Evolutionary conservation across 2,888 invertebrate species (phyloP), one percentile per base, ranked within the genome.

Genomic region (Ochropacha duplaris): DNA sequence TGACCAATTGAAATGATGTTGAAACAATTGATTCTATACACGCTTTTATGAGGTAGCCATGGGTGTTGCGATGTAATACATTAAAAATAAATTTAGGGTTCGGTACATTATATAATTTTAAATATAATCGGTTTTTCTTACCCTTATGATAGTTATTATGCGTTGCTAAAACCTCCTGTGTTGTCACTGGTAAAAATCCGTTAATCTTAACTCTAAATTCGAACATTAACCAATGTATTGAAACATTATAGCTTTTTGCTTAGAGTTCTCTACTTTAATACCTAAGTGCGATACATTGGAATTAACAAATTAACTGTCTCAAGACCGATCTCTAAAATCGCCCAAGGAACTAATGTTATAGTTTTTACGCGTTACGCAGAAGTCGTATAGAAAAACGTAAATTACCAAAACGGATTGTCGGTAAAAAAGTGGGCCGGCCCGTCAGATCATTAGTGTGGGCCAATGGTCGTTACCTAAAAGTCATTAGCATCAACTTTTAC

Each of bases 391-490:
- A 80, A 83, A 83, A 83, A 80, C 74, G 77, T 78, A 87, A 87
- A 88, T 88, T 85, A 89, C 87, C 85, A 79, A 88, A 89, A 87
- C 86, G 82, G 85, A 90, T 86, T 83, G 83, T 76, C 78, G 76
- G 84, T 86, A 87, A 90, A 90, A 88, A 90, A 91, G 91, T 90
- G 90, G 92, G 92, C 75, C 72, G 92, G 83, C 72, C 88, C 85
- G 76, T 61, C 72, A 70, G 78, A 84, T 90, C 91, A 91, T 92
- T 92, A 92, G 90, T 83, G 78, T 65, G 83, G 83, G 81, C 92
- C 92, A 92, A 92, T 92, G 90, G 90, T 89, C 87, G 91, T 87
- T 90, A 91, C 92, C 87, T 82, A 88, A 91, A 92, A 90, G 86
- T 90, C 92, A 91, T 92, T 92, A 92, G 86, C 83, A 77, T 84